phyloP scores from a whole-genome alignment of 2,113 vertebrate genomes.

The Salvelinus fontinalis region DNA sequence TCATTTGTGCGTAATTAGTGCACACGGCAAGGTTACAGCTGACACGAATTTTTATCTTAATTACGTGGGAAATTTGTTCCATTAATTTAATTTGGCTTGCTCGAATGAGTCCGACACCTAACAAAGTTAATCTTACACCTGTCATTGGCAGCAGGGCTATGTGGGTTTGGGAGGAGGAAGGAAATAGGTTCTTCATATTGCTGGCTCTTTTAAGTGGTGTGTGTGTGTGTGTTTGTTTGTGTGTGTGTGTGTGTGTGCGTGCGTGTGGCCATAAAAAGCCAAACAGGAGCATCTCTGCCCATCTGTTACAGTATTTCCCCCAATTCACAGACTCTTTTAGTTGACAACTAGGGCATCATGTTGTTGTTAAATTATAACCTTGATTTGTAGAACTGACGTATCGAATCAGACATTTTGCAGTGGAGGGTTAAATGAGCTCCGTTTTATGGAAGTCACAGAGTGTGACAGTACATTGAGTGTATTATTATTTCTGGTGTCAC shows the following conservation, averaged over 20 bases:
- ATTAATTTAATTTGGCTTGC: slow-evolving; percentile 95
- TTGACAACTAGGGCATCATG: slow-evolving; percentile 2
- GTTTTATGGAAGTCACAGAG: slow-evolving; percentile 1
- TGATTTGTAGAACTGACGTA: slow-evolving; percentile 15
- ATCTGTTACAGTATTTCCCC: not conserved
- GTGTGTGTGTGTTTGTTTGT: slow-evolving; percentile 10
- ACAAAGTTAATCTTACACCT: slow-evolving; percentile 92
- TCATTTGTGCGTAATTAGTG: slow-evolving; percentile 97
- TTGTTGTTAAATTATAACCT: slow-evolving; percentile 5
- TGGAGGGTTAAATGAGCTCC: slow-evolving; percentile 29
- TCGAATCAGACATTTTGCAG: slow-evolving; percentile 26
- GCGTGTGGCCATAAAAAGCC: not conserved
- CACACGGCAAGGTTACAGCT: slow-evolving; percentile 90
- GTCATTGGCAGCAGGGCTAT: slow-evolving; percentile 69
- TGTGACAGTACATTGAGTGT: slow-evolving; percentile 1
- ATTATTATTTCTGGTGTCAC: not conserved
- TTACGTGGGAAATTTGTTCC: slow-evolving; percentile 94
- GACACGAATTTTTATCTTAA: slow-evolving; percentile 98
- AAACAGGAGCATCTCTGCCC: not conserved
- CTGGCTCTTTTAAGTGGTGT: not conserved
- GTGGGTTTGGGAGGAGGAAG: slow-evolving; percentile 2
- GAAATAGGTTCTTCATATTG: not conserved
- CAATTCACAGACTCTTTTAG: not conserved
- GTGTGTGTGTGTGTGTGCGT: not conserved
- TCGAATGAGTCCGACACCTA: slow-evolving; percentile 87